Conservation (phyloP, 2,888 invertebrate species). For the Spicauda simplicius region DNA sequence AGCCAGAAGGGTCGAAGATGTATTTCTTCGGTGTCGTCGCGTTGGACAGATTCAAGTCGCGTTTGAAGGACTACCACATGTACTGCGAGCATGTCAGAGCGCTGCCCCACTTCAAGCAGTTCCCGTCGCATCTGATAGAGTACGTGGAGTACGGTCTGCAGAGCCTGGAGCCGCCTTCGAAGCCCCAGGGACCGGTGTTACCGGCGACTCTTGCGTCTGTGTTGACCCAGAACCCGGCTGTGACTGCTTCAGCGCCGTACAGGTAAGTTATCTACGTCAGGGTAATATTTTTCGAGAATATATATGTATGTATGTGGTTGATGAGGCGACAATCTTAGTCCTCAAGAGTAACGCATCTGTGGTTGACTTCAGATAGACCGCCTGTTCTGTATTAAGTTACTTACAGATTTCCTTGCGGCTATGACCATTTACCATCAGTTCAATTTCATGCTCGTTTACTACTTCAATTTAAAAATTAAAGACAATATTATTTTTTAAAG, state of each 20-base stretch:
- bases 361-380: too few relatives aligned
- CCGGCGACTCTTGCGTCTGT: conserved; percentile 15
- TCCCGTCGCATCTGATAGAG: conserved; percentile 94
- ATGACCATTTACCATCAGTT: too few relatives aligned
- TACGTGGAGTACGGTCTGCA: conserved; percentile 94
- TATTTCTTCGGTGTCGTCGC: conserved; percentile 97
- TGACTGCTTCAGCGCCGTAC: conserved; percentile 4
- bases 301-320: too few relatives aligned
- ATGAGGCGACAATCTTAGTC: too few relatives aligned
- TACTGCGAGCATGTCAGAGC: conserved; percentile 95
- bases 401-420: too few relatives aligned
- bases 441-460: too few relatives aligned
- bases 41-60: conserved; percentile 93
- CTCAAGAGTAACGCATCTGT: too few relatives aligned
- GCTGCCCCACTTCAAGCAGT: conserved; percentile 93
- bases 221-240: conserved; percentile 2
- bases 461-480: too few relatives aligned
- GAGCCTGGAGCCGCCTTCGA: conserved; percentile 91
- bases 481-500: too few relatives aligned
- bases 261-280: not conserved
- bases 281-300: too few relatives aligned
- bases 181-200: conserved; percentile 82
- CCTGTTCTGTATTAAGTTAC: too few relatives aligned
- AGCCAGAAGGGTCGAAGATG: conserved; percentile 94
- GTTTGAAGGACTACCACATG: conserved; percentile 95